Evolutionary conservation across 2,888 invertebrate species (phyloP).

Genomic region (Antheraea assamensis): DNA sequence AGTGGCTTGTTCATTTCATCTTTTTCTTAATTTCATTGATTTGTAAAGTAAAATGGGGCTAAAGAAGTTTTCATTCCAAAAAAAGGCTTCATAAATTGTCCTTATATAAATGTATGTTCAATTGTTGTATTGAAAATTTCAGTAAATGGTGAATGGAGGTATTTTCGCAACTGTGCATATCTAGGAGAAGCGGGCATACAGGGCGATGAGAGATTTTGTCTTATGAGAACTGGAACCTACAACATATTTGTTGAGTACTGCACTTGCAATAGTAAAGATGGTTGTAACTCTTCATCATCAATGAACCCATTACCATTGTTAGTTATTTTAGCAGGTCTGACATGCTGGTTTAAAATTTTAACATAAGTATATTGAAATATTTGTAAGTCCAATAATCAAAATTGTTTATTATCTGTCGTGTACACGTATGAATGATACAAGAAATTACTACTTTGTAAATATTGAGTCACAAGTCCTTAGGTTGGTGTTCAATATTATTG

Average conservation of each 20-base stretch:
- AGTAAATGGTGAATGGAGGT: constrained; percentile 95
- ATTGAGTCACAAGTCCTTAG: background rate
- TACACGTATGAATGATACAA: background rate
- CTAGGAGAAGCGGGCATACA: constrained; percentile 95
- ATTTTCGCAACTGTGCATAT: constrained; percentile 93
- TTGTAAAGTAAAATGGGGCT: too few species aligned
- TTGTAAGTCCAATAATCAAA: background rate
- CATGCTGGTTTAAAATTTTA: background rate
- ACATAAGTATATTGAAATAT: background rate
- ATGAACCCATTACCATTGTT: constrained; percentile 56
- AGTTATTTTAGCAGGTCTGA: constrained; percentile 18
- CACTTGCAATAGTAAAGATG: constrained; percentile 95
- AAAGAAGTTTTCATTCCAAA: too few species aligned
- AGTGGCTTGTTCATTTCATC: too few species aligned
- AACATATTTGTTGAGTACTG: constrained; percentile 97
- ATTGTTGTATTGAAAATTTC: constrained; percentile 39
- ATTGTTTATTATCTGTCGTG: background rate
- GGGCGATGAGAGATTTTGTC: constrained; percentile 94
- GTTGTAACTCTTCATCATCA: constrained; percentile 87
- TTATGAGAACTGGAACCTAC: constrained; percentile 95
- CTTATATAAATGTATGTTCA: background rate
- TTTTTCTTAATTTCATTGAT: too few species aligned
- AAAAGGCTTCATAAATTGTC: too few species aligned
- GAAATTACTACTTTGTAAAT: background rate
- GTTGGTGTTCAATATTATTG: too few species aligned